phyloP scores from a whole-genome alignment of 2,113 vertebrate genomes.

The Nibea albiflora region DNA sequence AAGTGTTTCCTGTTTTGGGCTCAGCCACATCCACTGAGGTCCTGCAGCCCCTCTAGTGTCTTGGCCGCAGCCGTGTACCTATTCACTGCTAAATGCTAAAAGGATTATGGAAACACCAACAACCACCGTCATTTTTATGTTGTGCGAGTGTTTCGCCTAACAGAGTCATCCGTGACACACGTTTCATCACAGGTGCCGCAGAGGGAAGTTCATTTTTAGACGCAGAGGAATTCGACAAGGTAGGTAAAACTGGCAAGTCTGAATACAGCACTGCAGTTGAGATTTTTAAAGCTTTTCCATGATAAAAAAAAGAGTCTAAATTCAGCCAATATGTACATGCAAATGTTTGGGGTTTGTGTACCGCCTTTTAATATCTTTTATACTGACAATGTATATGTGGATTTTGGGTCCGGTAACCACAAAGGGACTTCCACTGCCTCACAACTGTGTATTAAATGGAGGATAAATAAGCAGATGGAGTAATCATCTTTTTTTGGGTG shows the following conservation, averaged over 20 bases:
- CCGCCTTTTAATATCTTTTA: not conserved
- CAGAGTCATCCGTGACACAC: not conserved
- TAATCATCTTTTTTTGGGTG: slow-evolving; percentile 20
- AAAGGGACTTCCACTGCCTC: slow-evolving; percentile 21
- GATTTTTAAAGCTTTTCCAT: not conserved
- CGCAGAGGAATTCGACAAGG: not conserved
- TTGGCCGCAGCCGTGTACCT: slow-evolving; percentile 41
- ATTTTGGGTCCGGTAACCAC: not conserved
- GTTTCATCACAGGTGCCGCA: not conserved
- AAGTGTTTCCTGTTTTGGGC: slow-evolving; percentile 82
- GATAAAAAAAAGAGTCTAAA: slow-evolving; percentile 6
- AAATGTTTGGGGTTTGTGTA: not conserved
- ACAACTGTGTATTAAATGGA: slow-evolving; percentile 31
- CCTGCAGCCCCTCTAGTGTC: slow-evolving; percentile 51
- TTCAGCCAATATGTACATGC: not conserved
- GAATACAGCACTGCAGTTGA: not conserved
- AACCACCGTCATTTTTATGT: not conserved
- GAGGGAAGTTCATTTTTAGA: not conserved
- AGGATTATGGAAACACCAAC: slow-evolving; percentile 6
- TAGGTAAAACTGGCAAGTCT: not conserved
- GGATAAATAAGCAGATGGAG: slow-evolving; percentile 24
- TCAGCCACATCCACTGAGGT: slow-evolving; percentile 78
- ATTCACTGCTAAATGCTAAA: slow-evolving; percentile 31
- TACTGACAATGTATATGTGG: not conserved
- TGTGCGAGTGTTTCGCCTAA: not conserved